Base-by-base conservation (phyloP, 2,113 vertebrate genomes). In the Arenaria interpres region DNA sequence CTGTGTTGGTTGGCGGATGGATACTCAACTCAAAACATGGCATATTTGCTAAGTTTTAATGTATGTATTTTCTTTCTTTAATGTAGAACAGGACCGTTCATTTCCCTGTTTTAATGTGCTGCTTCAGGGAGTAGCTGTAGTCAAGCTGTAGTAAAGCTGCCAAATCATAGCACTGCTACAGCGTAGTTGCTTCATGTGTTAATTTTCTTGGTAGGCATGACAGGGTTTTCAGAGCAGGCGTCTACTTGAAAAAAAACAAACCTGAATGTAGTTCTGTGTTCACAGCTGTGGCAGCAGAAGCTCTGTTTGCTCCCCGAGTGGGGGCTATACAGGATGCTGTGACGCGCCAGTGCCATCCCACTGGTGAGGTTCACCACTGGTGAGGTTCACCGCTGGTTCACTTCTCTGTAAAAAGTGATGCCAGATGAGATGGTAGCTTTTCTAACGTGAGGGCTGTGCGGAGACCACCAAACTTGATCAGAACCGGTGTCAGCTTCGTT, bases 401-500 rank as follows among this genome's bases (percentile, higher is more conserved):
- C 16, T 33, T 48, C 53, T 73, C 59, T 62, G 15, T 68, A 23
- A 57, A 57, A 57, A 33, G 8, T 73, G 10, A 41, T 45, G 28
- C 66, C 59, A 28, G 45, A 39, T 50, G 54, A 56, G 51, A 28
- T 45, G 22, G 28, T 27, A 20, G 41, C 21, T 89, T 79, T 68
- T 88, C 37, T 73, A 48, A 79, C 1, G 4, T 1, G 7, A 15
- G 53, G 33, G 23, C 37, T 80, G 28, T 12, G 32, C 56, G 62
- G 37, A 82, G 89, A 79, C 91, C 93, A 85, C 93, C 94, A 75
- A 43, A 85, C 76, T 91, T 4, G 6, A 39, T 74, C 86, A 85
- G 72, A 89, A 91, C 56, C 39, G 15, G 14, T 67, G 91, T 57
- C 48, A 20, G 48, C 72, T 91, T 89, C 3, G 0, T 85, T 91